Conservation (phyloP, 2,888 invertebrate genomes). For the Tineola bisselliella region DNA sequence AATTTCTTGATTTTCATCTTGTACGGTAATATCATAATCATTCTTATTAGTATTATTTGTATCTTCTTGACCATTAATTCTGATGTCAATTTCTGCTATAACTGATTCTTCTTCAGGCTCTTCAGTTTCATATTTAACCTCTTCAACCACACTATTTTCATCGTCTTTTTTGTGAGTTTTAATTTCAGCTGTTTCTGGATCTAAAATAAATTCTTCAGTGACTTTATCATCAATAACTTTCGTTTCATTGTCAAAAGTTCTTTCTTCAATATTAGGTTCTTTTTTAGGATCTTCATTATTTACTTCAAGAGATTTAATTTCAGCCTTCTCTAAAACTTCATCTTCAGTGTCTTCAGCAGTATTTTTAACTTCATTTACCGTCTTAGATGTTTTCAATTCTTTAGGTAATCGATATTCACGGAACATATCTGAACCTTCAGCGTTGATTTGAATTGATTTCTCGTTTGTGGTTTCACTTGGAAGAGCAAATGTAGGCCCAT, state of each 20-base stretch:
- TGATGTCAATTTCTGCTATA: conserved; percentile 20
- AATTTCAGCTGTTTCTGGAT: too few species aligned
- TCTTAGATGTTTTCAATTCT: neutral
- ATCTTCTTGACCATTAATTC: neutral
- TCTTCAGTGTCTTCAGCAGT: neutral
- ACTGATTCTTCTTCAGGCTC: too few species aligned
- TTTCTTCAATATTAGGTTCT: conserved; percentile 35
- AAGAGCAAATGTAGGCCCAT: conserved; percentile 47
- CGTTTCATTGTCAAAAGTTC: neutral
- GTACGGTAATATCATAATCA: conserved; percentile 14
- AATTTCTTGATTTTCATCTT: conserved; percentile 17
- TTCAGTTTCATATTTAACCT: too few species aligned
- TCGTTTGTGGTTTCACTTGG: conserved; percentile 31
- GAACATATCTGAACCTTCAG: conserved; percentile 57
- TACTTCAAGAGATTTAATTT: too few species aligned
- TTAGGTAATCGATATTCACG: conserved; percentile 58
- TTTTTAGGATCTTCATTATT: conserved; percentile 37
- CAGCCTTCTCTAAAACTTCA: neutral
- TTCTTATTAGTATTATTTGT: conserved; percentile 18
- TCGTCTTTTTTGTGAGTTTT: too few species aligned
- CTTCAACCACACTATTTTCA: too few species aligned
- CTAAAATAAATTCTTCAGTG: too few species aligned
- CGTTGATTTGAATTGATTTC: conserved; percentile 22
- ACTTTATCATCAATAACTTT: too few species aligned
- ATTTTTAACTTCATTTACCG: neutral